Evolutionary conservation across 2,888 invertebrate genomes (phyloP).

Genomic region (Branchellion lobata): DNA sequence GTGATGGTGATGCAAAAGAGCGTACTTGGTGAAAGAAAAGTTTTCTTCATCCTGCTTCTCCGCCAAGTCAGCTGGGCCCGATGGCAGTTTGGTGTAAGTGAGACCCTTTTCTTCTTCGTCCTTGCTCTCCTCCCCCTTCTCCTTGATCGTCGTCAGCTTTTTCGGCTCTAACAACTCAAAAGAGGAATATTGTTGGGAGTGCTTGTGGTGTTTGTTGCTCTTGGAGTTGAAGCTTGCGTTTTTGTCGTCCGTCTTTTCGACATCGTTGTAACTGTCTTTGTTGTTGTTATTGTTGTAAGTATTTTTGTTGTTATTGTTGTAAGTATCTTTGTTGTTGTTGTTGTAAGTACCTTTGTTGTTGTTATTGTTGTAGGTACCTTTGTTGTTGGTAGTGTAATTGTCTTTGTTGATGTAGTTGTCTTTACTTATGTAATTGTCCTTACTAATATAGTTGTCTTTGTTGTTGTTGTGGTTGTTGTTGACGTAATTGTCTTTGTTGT

Average conservation of each 20-base stretch:
- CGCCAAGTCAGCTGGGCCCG: background rate
- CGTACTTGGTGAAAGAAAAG: background rate
- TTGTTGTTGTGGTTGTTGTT: background rate
- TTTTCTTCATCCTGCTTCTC: background rate
- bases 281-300: background rate
- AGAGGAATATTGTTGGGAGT: background rate
- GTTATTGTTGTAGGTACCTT: too few species aligned
- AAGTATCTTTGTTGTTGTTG: background rate
- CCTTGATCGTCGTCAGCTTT: background rate
- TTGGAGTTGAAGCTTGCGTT: background rate
- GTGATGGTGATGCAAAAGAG: conserved; percentile 2
- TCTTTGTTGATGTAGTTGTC: background rate
- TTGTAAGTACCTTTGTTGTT: background rate
- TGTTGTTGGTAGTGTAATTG: background rate
- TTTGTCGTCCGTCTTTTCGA: background rate
- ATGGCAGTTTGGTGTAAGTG: background rate
- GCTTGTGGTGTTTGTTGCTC: background rate
- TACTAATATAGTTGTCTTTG: background rate
- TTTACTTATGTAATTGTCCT: background rate
- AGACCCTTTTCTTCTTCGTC: background rate
- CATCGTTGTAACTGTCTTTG: background rate
- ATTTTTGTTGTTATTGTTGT: background rate
- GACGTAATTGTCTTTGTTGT: background rate
- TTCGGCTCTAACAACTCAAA: background rate
- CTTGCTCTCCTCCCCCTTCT: background rate